Evolutionary conservation across 2,888 invertebrate genomes (phyloP), one percentile per base, ranked within the genome.

Genomic region (Autographa pulchrina): DNA sequence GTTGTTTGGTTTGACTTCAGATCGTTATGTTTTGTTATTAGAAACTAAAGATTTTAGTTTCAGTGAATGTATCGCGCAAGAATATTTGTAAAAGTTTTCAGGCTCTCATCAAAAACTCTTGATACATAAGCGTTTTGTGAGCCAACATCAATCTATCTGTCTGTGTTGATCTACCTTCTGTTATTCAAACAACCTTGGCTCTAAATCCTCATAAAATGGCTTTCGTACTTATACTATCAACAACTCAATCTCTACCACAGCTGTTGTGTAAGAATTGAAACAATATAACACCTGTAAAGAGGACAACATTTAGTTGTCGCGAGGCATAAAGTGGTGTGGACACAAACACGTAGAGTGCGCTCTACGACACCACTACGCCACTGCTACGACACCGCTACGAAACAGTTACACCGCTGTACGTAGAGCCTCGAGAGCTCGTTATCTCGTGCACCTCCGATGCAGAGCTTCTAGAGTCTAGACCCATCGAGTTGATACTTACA

Each of bases 361-460:
- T 38, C 38, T 65, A 48, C 43, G 16, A 54, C 18, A 59, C 43
- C 18, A 16, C 70, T 65, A 62, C 25, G 52, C 18, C 6, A 20
- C 54, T 35, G 54, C 58, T 54, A 58, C 61, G 7, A 41, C 48
- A 56, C 52, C 41, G 41, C 48, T 52, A 25, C 35, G 64, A 62
- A 62, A 54, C 35, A 35, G 32, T 48, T 68, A 18, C 32, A 31
- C 65, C 2, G 32, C 67, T 54, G 54, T 74, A 60, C 31, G 64
- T 58, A 58, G 60, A 52, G 43, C 52, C 48, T 18, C 65, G 18
- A 75, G 75, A 63, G 77, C 67, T 77, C 77, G 77, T 77, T 75
- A 77, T 75, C 41, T 62, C 66, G 59, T 20, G 67, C 75, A 75
- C 65, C 75, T 58, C n/a, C 56, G 18, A 11, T 65, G 69, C 64